Evolutionary conservation across 2,797 vertebrate genomes (phyloP).

Genomic region (Neolamprologus multifasciatus): DNA sequence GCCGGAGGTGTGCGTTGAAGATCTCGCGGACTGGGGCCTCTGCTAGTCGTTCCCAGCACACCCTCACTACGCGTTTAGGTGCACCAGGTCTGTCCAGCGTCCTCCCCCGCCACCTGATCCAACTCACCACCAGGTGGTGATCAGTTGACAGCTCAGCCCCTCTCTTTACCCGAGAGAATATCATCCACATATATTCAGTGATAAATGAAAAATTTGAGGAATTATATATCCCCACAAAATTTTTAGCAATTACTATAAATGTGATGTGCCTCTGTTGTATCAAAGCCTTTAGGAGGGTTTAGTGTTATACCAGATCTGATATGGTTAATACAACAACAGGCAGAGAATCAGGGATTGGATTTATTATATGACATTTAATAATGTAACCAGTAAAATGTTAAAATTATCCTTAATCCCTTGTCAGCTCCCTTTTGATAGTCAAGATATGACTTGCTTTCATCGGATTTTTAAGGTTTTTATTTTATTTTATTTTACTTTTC

Average conservation of each 20-base stretch:
- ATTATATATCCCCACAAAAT: not conserved
- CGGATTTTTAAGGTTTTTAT: not conserved
- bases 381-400: not conserved
- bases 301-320: not conserved
- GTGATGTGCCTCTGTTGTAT: not conserved
- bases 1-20: no score
- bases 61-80: no score
- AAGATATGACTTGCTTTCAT: not conserved
- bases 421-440: not conserved
- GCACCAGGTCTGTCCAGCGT: no score
- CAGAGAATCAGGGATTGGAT: not conserved
- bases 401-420: slow-evolving; percentile 3
- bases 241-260: not conserved
- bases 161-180: no score
- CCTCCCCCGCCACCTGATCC: no score
- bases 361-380: not conserved
- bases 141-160: no score
- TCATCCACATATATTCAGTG: not conserved
- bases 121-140: no score
- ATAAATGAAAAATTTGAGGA: not conserved
- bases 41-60: no score
- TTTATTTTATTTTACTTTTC: not conserved
- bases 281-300: not conserved
- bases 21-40: no score
- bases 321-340: not conserved